Evolutionary conservation across 2,888 invertebrate species (phyloP), one percentile per base, ranked within the genome.

Genomic region (Aspidiotus rigidus): DNA sequence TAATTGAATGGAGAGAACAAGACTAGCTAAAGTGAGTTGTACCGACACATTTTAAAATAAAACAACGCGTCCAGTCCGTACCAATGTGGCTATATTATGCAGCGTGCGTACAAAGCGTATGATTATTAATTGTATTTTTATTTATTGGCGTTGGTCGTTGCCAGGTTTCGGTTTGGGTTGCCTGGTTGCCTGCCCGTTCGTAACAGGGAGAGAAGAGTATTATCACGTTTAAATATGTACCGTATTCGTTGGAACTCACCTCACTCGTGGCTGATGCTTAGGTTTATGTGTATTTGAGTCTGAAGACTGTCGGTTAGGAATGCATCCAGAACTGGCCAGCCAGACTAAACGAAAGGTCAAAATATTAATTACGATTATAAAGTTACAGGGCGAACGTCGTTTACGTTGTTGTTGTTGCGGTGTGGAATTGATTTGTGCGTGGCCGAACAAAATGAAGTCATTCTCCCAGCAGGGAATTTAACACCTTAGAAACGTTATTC

Each of bases 371-470:
- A 66, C 66, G 59, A 49, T 60, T 66, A 66, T 42, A 59, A 28
- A 56, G 41, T 9, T 57, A 28, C 59, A 39, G 2, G 44, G 42
- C 15, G 17, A 49, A 66, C 59, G 60, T 66, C 66, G 66, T 66
- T 42, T 41, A 60, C 49, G 66, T 66, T 66, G 66, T 15, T 64
- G 55, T 42, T 59, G 59, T 66, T 66, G 59, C 60, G 66, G 66
- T 66, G 59, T 66, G 66, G 69, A 69, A 69, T 69, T 69, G 69
- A 69, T 69, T 69, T 69, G 69, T 62, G 69, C 69, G 69, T 69
- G 69, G 62, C 62, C 62, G 62, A 69, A 69, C 69, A 69, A 69
- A 69, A 69, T 69, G 69, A 69, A 69, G 69, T 69, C 69, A 69
- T 69, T 69, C 62, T 62, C 69, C 7, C 69, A 69, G 69, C 69